Evolutionary conservation across 2,797 vertebrate genomes (phyloP), one percentile per base, ranked within the genome.

Genomic region (Dicrostonyx torquatus): DNA sequence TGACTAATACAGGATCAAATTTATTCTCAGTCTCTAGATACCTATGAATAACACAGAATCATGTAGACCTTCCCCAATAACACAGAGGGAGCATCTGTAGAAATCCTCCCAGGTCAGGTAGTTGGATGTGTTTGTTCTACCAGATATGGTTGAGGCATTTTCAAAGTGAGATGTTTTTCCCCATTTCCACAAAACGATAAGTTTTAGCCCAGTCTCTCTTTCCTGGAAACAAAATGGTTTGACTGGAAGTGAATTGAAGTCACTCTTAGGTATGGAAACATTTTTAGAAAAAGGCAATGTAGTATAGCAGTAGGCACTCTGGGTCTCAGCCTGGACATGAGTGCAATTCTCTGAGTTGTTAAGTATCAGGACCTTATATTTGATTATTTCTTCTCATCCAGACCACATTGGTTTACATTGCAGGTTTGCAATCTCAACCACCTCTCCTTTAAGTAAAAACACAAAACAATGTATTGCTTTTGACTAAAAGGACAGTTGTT

Each of bases 401-500:
- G 94, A 92, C 78, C 55, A 86, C 88, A 88, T 3, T 90, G 60
- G 45, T 93, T 97, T 96, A 73, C 22, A 91, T 93, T 94, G 78
- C 68, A 26, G 45, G 37, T 48, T 95, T 92, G 66, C 37, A 86
- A 50, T 86, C 31, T 37, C 82, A 94, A 86, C 17, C 50, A 95
- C 62, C 75, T 66, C 31, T 14, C 34, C 50, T 95, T 90, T 94
- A 90, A 95, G 91, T n/a, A 95, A 87, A 93, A 13, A 76, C 34
- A 79, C 1, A 79, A 84, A 68, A 80, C 64, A 62, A 62, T 90
- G 73, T 88, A 83, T 83, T 73, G 66, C 72, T 94, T 95, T 93
- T 70, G 88, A 79, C 12, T 92, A 79, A 92, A 95, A 97, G 75
- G 58, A 94, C 70, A 83, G 62, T 83, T 83, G 86, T 22, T 93